Conservation (phyloP, 2,888 invertebrate species). For the Trichopria drosophilae region DNA sequence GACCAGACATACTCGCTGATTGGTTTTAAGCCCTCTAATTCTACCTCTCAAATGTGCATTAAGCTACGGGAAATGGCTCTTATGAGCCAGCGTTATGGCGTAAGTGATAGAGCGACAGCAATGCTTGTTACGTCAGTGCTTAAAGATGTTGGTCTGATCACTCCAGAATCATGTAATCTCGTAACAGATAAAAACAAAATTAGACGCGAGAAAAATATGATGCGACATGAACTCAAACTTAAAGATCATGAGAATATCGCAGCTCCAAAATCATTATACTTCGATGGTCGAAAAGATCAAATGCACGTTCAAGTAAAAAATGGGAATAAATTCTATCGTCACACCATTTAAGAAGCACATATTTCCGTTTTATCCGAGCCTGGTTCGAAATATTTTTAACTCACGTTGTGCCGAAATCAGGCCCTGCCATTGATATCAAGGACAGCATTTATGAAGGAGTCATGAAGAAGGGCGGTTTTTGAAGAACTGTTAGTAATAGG, state of each 20-base stretch:
- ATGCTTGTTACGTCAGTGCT: neutral
- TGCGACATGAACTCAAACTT: neutral
- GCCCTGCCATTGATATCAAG: neutral
- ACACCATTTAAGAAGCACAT: neutral
- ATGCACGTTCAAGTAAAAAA: neutral
- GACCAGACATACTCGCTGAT: too few species aligned
- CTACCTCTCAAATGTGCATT: too few species aligned
- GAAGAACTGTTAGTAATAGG: neutral
- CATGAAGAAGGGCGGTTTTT: neutral
- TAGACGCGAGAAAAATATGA: neutral
- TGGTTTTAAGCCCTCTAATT: too few species aligned
- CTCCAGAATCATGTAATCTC: neutral
- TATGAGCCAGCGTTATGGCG: too few species aligned
- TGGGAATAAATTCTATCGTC: neutral
- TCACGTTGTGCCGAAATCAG: too few species aligned
- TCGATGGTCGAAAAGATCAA: slow-evolving; percentile 7
- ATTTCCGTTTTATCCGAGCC: neutral
- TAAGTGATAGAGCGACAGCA: neutral
- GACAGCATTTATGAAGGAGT: neutral
- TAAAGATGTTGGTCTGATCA: slow-evolving; percentile 2
- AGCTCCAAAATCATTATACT: neutral
- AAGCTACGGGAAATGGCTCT: too few species aligned
- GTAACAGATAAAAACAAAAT: slow-evolving; percentile 3
- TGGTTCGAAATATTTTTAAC: too few species aligned
- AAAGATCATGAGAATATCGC: neutral